Evolutionary conservation across 2,113 vertebrate species (phyloP).

Genomic region (Nibea coibor): DNA sequence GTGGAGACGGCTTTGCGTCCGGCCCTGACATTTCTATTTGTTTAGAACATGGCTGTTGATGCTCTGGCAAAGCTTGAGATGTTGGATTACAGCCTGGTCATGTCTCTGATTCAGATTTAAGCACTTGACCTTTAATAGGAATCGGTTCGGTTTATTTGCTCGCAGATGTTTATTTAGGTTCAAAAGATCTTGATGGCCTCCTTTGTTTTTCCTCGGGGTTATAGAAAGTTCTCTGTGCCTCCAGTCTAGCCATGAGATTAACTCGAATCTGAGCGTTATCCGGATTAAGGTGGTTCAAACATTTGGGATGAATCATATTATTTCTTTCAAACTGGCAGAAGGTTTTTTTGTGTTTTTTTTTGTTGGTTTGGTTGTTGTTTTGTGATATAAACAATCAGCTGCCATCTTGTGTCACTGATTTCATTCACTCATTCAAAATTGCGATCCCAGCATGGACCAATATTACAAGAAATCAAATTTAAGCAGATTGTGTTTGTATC

Average conservation of each 20-base stretch:
- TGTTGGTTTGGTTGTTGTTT: not conserved
- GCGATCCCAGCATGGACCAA: not conserved
- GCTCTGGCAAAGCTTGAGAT: conserved; percentile 50
- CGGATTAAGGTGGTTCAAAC: conserved; percentile 52
- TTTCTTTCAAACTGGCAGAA: conserved; percentile 30
- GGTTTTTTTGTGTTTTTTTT: not conserved
- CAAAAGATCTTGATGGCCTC: conserved; percentile 18
- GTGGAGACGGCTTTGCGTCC: conserved; percentile 47
- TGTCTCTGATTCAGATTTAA: conserved; percentile 63
- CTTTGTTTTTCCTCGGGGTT: conserved; percentile 46
- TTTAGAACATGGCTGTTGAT: conserved; percentile 48
- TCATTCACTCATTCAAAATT: not conserved
- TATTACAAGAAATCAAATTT: not conserved
- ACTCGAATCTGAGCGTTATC: conserved; percentile 46
- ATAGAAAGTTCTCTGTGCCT: conserved; percentile 33
- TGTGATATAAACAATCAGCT: not conserved
- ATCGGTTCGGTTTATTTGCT: conserved; percentile 58
- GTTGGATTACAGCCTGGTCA: conserved; percentile 53
- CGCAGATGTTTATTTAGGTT: conserved; percentile 68
- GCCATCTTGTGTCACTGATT: not conserved
- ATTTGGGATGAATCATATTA: conserved; percentile 43
- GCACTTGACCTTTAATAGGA: conserved; percentile 69
- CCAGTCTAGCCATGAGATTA: conserved; percentile 55
- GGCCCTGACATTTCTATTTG: conserved; percentile 64
- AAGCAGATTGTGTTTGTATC: not conserved